phyloP scores from a whole-genome alignment of 2,797 vertebrate species.

The Rhynchonycteris naso region DNA sequence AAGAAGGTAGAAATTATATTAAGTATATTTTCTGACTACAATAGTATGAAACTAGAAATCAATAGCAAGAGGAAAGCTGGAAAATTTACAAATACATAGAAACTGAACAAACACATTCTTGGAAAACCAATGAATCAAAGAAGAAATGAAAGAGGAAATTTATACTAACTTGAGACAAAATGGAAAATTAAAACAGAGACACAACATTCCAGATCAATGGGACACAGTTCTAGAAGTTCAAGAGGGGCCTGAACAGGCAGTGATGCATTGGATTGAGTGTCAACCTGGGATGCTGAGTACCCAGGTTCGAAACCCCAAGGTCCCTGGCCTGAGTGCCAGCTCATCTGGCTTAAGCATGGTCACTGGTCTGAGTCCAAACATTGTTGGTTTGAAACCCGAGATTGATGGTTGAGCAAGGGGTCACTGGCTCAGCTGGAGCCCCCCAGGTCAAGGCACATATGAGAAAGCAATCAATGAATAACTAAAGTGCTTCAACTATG shows the following conservation, averaged over 20 bases:
- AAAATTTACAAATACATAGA: neutral
- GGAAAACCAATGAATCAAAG: neutral
- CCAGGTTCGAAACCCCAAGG: too few species aligned
- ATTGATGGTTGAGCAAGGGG: too few species aligned
- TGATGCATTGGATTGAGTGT: too few species aligned
- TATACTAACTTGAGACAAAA: neutral
- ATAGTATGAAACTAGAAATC: neutral
- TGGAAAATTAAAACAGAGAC: neutral
- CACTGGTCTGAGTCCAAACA: too few species aligned
- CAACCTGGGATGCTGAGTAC: too few species aligned
- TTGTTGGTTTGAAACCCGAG: too few species aligned
- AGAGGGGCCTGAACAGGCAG: neutral
- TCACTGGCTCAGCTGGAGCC: too few species aligned
- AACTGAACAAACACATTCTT: neutral
- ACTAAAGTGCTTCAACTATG: too few species aligned
- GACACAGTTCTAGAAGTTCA: neutral
- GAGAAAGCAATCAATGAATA: too few species aligned
- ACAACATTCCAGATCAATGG: neutral
- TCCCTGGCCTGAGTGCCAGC: too few species aligned
- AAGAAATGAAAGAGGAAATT: constrained; percentile 1
- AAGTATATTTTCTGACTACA: neutral
- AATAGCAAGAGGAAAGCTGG: neutral
- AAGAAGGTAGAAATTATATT: neutral
- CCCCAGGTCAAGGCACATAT: too few species aligned
- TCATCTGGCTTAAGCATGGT: too few species aligned